Evolutionary conservation across 2,888 invertebrate species (phyloP).

Genomic region (Lasioglossum malachurum): DNA sequence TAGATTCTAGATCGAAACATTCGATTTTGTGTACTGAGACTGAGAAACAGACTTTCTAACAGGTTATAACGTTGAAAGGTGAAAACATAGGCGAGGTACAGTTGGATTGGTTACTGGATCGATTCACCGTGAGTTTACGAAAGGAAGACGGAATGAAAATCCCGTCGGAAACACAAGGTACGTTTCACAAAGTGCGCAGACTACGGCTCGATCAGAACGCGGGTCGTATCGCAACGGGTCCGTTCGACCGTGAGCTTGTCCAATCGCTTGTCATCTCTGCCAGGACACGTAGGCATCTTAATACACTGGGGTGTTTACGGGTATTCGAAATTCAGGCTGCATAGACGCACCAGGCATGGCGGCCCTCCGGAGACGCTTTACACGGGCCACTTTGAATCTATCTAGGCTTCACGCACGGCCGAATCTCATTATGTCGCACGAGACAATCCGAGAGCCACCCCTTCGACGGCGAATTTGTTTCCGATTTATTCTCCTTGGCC

Average conservation of each 20-base stretch:
- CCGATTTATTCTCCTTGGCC: conserved; percentile 76
- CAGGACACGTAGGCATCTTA: conserved; percentile 75
- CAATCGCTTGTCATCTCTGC: conserved; percentile 12
- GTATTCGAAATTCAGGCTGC: conserved; percentile 80
- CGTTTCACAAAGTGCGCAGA: neutral
- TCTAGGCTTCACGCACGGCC: conserved; percentile 79
- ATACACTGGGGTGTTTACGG: conserved; percentile 79
- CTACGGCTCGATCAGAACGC: neutral
- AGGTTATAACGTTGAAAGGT: neutral
- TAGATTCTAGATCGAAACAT: conserved; percentile 2
- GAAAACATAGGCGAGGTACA: neutral
- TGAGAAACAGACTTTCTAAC: neutral
- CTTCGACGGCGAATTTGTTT: conserved; percentile 77
- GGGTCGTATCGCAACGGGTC: neutral
- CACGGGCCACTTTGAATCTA: conserved; percentile 78
- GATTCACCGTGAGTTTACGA: neutral
- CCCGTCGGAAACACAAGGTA: neutral
- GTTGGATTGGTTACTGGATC: neutral
- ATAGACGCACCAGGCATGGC: conserved; percentile 65
- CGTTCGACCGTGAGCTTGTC: conserved; percentile 13
- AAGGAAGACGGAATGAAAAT: neutral
- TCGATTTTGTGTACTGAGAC: neutral
- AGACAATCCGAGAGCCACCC: conserved; percentile 47
- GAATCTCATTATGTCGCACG: conserved; percentile 70
- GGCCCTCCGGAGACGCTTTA: conserved; percentile 72